Base-by-base conservation (phyloP, 2,888 invertebrate species). In the Eustalomyia histrio region DNA sequence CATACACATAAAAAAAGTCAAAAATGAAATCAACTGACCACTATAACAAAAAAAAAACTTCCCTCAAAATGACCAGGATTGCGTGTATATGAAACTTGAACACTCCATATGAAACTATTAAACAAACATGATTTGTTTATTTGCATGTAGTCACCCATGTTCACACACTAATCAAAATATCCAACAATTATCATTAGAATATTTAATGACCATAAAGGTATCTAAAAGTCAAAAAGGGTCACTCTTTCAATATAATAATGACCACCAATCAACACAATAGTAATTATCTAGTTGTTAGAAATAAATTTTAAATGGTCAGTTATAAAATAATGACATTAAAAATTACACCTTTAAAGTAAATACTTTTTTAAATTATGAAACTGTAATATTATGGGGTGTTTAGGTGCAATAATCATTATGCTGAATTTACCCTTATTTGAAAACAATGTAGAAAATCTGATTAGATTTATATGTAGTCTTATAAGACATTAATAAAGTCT, bases 291-390 rank as follows among this genome's bases (percentile, higher is more conserved):
- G 43, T 47, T n/a, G 43, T 47, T 47, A 2, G n/a, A 14, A 39
- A n/a, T 10, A n/a, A 47, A 47, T 65, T 81, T 58, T 43, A 58
- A 76, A 53, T 76, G 68, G 73, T 58, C 74, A 74, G 35, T 74
- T 67, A 65, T 61, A 73, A 69, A 63, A 72, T 58, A 71, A 72
- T 76, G 76, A 68, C 29, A 67, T 63, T 71, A 58, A 43, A 76
- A 68, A 72, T 76, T 52, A 80, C 72, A 76, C 76, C 64, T 73
- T 57, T 52, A 5, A n/a, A 16, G 21, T 21, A 47, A 29, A 29
- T 21, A 33, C 29, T 21, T 33, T 58, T 8, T 58, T 6, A 6
- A 16, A 33, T 58, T 3, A 6, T 35, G 4, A 18, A 55, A 55
- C 6, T 6, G 10, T 5, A 14, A 9, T 29, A n/a, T n/a, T n/a